Evolutionary conservation across 2,113 vertebrate genomes (phyloP).

Genomic region (Bambusicola thoracicus): DNA sequence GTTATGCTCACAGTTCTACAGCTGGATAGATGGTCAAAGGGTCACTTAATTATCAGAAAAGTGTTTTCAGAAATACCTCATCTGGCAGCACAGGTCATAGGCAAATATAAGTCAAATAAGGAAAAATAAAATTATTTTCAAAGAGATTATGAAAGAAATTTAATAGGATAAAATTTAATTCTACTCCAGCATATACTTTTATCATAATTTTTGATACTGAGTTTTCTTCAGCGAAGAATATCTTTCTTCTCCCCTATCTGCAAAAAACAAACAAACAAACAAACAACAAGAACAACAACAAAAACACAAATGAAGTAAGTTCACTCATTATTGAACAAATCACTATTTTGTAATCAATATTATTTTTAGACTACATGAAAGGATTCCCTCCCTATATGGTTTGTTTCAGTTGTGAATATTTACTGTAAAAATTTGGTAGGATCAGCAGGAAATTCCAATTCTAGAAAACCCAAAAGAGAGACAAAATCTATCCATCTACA

Average conservation of each 20-base stretch:
- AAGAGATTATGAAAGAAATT: not conserved
- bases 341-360: not conserved
- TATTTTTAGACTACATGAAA: not conserved
- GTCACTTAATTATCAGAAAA: slow-evolving; percentile 30
- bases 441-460: not conserved
- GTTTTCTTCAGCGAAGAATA: not conserved
- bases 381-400: accelerated
- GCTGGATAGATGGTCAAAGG: not conserved
- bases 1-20: not conserved
- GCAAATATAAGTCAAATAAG: not conserved
- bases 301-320: too few relatives aligned
- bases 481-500: not conserved
- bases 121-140: not conserved
- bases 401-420: accelerated
- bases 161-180: not conserved
- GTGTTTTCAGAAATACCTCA: not conserved
- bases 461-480: not conserved
- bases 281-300: too few relatives aligned
- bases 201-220: not conserved
- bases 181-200: not conserved
- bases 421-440: not conserved
- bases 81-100: not conserved
- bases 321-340: not conserved
- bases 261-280: not conserved
- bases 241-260: accelerated